Evolutionary conservation across 2,888 invertebrate species (phyloP), one percentile per base, ranked within the genome.

Genomic region (Macrophya annulata): DNA sequence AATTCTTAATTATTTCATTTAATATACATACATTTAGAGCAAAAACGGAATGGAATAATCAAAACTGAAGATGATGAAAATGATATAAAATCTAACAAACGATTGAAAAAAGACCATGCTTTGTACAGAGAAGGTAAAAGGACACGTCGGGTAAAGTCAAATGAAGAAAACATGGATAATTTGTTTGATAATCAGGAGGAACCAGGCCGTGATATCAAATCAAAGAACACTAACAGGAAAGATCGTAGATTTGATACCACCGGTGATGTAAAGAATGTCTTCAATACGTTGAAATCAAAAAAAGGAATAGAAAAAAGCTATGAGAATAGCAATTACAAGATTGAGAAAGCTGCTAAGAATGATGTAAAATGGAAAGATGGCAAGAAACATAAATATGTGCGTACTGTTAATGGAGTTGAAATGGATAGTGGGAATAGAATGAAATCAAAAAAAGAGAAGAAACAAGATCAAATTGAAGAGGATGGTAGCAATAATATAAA

Each of bases 241-340:
- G 45, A 10, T 17, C 17, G 21, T 74, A 45, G 72, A 21, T 21
- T 77, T 4, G 15, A 77, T 31, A 55, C 3, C 6, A 31, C 31
- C 9, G n/a, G 17, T 37, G 31, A 31, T 77, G 77, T 6, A 10
- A 77, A 51, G 8, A 15, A 25, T 51, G 51, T 31, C 17, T 25
- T 37, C 10, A 37, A 43, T 77, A 37, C 55, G 15, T 31, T 51
- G n/a, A 25, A 37, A 77, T 77, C 55, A 15, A 81, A 81, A 81
- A 40, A 62, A 43, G 15, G 37, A 81, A 40, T 45, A 1, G 43
- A 31, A 37, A 81, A 45, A 25, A 43, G 15, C 40, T 25, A 62
- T 21, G 25, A 62, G n/a, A 62, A 65, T 81, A 25, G 10, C 25
- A 17, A 81, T 62, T 17, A 55, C 12, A 51, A 74, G n/a, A 21